phyloP scores from a whole-genome alignment of 1,140 invertebrate genomes.

The Chlorops oryzae region DNA sequence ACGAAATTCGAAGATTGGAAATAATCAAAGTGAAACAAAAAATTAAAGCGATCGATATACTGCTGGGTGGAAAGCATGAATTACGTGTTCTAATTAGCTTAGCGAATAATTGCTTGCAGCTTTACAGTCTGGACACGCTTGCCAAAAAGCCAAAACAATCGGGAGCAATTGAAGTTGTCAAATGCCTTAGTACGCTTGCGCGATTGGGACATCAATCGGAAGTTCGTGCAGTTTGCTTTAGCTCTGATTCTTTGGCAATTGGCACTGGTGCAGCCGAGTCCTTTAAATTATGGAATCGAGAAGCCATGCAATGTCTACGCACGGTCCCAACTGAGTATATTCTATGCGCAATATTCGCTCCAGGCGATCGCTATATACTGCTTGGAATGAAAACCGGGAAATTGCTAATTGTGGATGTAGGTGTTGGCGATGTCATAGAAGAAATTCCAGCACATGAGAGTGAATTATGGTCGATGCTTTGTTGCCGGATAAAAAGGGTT shows the following conservation, averaged over 20 bases:
- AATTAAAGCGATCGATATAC: constrained; percentile 62
- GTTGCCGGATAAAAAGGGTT: constrained; percentile 71
- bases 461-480: constrained; percentile 74
- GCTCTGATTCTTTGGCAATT: constrained; percentile 82
- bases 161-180: constrained; percentile 30
- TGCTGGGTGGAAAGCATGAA: constrained; percentile 62
- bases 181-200: constrained; percentile 52
- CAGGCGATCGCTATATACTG: constrained; percentile 86
- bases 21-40: constrained; percentile 61
- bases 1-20: constrained; percentile 68
- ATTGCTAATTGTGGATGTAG: constrained; percentile 83
- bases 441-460: constrained; percentile 70
- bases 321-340: constrained; percentile 67
- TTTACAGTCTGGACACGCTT: constrained; percentile 55
- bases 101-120: constrained; percentile 63
- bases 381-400: constrained; percentile 82
- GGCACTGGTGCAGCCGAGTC: constrained; percentile 79
- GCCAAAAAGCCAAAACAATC: constrained; percentile 43
- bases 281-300: constrained; percentile 92
- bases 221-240: constrained; percentile 79
- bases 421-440: constrained; percentile 70
- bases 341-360: constrained; percentile 73
- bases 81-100: constrained; percentile 60
- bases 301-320: constrained; percentile 72
- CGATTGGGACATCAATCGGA: constrained; percentile 82